These are phyloP conservation scores for Eupithecia insigniata DNA, from an alignment of 2,888 invertebrate genomes.

Conservation along the genomic window DNA sequence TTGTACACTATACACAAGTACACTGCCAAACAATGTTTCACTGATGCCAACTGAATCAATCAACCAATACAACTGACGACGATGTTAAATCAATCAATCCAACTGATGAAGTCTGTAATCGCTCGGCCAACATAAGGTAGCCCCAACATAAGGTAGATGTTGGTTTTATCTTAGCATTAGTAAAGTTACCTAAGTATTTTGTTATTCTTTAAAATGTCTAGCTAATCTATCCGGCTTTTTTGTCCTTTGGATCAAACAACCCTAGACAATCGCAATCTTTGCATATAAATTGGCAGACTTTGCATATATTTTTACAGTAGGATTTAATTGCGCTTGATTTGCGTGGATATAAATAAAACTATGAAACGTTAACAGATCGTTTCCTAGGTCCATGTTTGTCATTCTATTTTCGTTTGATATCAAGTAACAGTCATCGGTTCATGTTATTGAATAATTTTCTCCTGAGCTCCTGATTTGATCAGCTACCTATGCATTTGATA, in stretches of 20 bases:
- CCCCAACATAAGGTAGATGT: too few relatives aligned
- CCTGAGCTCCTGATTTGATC: background rate
- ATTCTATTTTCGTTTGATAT: background rate
- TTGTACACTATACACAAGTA: background rate
- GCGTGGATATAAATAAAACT: constrained; percentile 18
- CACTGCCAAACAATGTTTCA: too few relatives aligned
- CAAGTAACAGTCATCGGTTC: background rate
- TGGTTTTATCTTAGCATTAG: too few relatives aligned
- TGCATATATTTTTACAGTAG: constrained; percentile 43
- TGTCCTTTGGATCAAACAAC: background rate
- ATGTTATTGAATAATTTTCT: background rate
- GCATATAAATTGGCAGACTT: constrained; percentile 54
- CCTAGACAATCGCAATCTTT: constrained; percentile 40
- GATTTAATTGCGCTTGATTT: constrained; percentile 37
- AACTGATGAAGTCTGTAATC: too few relatives aligned
- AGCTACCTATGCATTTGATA: too few relatives aligned
- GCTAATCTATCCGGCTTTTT: constrained; percentile 11
- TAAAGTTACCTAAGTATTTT: too few relatives aligned
- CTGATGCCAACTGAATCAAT: too few relatives aligned
- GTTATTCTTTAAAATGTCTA: background rate
- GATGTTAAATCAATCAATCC: too few relatives aligned
- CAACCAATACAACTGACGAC: too few relatives aligned
- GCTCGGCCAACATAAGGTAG: too few relatives aligned
- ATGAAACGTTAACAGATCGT: constrained; percentile 19
- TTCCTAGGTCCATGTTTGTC: background rate